These are phyloP conservation scores for Saturnia pavonia DNA, from an alignment of 2,888 invertebrate genomes.

Conservation along the genomic window DNA sequence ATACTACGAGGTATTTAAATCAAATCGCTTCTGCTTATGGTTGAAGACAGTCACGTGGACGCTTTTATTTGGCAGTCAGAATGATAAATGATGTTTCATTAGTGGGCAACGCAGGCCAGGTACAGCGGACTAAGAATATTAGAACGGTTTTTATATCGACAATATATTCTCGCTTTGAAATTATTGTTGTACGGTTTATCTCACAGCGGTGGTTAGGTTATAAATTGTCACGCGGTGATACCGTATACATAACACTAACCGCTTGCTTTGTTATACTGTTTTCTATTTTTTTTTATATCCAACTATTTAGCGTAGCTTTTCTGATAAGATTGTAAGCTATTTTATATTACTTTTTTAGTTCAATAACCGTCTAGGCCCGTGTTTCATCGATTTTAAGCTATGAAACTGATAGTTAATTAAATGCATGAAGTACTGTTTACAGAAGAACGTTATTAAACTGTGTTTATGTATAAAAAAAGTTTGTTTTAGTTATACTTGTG, in stretches of 20 bases:
- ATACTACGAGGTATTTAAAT: too few relatives aligned
- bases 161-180: constrained; percentile 21
- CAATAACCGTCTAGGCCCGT: too few relatives aligned
- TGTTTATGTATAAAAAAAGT: too few relatives aligned
- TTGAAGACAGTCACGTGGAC: constrained; percentile 38
- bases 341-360: background rate
- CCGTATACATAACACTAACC: background rate
- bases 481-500: too few relatives aligned
- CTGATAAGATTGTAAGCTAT: background rate
- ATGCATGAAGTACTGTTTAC: too few relatives aligned
- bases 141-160: constrained; percentile 54
- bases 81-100: constrained; percentile 78
- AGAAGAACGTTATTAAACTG: too few relatives aligned
- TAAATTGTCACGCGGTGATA: background rate
- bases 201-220: background rate
- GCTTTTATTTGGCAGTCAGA: constrained; percentile 72
- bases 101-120: constrained; percentile 55
- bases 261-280: background rate
- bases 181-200: constrained; percentile 16
- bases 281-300: background rate
- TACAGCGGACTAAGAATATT: constrained; percentile 53
- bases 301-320: background rate
- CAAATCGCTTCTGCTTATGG: constrained; percentile 24
- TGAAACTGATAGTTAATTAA: too few relatives aligned
- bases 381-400: too few relatives aligned